Base-by-base conservation (phyloP, 2,888 invertebrate genomes). In the Schizotus pectinicornis region DNA sequence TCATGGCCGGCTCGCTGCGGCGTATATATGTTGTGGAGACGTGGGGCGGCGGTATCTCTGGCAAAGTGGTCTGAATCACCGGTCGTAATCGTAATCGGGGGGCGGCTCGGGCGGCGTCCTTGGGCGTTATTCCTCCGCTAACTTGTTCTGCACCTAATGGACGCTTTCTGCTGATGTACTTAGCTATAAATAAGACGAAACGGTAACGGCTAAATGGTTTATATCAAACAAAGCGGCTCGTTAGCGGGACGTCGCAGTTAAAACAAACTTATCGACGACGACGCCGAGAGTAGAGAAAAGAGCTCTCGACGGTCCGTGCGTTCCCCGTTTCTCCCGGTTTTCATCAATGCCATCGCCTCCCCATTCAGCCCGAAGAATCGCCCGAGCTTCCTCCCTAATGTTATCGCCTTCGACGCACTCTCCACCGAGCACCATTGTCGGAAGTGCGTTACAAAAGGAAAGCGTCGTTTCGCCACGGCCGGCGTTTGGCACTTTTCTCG, bases 81-180 rank as follows among this genome's bases (percentile, higher is more conserved):
- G 67, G 69, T 70, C 71, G 71, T 75, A 74, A 75, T 72, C 73
- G 72, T 74, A 73, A 74, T 72, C 71, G 71, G 56, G 39, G 53
- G 58, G 56, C 56, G 63, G 56, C 39, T 35, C 42, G 39, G 49
- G 59, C 59, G 64, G 54, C 68, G 70, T 69, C 72, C 70, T 72
- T 70, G 71, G 68, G 61, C 59, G 65, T 68, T 68, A 65, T 71
- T 67, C 64, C 71, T 71, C 60, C 62, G 67, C 68, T 64, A 60
- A 61, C 62, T 63, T 65, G 60, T 63, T 64, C 68, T 71, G 69
- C 63, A 68, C 64, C 62, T 75, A 75, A 74, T 74, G 73, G 74
- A 73, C 63, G 72, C 69, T 67, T 68, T 70, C 67, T 67, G 66
- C 70, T 67, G 69, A 69, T 67, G 67, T 69, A 69, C 65, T 67